phyloP scores from a whole-genome alignment of 2,113 vertebrate species.

The Hylia prasina region DNA sequence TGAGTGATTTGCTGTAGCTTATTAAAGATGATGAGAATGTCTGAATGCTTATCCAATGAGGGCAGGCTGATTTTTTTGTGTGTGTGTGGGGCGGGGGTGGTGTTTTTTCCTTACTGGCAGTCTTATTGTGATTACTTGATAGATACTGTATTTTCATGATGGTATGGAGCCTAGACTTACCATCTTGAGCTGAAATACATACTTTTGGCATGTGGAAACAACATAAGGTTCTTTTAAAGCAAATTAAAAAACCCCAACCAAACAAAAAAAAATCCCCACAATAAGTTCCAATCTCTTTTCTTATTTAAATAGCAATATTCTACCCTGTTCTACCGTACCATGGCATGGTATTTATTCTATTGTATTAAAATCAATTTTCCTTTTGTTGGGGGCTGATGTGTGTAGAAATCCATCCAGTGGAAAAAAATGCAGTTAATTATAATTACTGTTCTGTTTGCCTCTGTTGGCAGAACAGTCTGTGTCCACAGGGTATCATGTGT shows the following conservation, averaged over 20 bases:
- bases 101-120: background rate
- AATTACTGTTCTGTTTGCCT: background rate
- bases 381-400: background rate
- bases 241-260: background rate
- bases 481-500: background rate
- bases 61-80: background rate
- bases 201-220: background rate
- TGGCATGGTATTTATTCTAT: background rate
- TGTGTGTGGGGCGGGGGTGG: accelerated
- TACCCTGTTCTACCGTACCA: background rate
- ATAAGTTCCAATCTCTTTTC: background rate
- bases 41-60: background rate
- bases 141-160: background rate
- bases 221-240: background rate
- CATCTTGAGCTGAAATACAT: background rate
- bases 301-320: background rate
- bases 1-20: background rate
- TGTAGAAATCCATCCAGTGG: background rate
- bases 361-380: background rate
- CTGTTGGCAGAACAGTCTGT: background rate
- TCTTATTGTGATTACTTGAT: background rate
- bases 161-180: background rate
- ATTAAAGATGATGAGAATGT: background rate
- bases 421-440: background rate
- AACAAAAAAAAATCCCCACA: background rate